Evolutionary conservation across 1,140 invertebrate species (phyloP).

Genomic region (Drosophila kikkawai): DNA sequence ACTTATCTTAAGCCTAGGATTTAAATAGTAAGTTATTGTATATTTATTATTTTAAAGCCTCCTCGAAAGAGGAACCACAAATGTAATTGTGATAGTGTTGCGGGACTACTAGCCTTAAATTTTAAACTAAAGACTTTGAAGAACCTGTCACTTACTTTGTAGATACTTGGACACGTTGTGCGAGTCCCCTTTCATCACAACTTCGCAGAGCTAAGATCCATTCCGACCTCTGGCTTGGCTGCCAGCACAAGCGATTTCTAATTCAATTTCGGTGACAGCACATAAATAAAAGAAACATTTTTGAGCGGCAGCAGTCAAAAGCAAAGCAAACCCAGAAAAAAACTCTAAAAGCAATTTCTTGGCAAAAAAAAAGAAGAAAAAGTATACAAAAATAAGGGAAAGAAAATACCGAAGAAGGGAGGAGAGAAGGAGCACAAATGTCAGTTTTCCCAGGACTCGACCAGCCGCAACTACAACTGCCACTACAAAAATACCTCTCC

Average conservation of each 20-base stretch:
- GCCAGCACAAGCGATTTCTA: slow-evolving; percentile 73
- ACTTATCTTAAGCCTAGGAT: not conserved
- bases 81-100: too few relatives aligned
- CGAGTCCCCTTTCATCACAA: not conserved
- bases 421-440: slow-evolving; percentile 68
- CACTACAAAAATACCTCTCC: slow-evolving; percentile 32
- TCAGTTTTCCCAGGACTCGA: slow-evolving; percentile 75
- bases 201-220: slow-evolving; percentile 23
- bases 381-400: not conserved
- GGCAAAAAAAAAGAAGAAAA: slow-evolving; percentile 40
- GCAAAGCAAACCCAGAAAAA: slow-evolving; percentile 56
- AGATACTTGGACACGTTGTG: not conserved
- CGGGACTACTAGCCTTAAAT: not conserved
- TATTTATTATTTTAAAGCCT: not conserved
- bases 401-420: slow-evolving; percentile 14
- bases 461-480: slow-evolving; percentile 44
- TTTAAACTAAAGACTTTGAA: not conserved
- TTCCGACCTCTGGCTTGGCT: slow-evolving; percentile 9
- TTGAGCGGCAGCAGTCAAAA: slow-evolving; percentile 61
- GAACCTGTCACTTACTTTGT: slow-evolving; percentile 2
- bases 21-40: not conserved
- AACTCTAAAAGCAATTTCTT: slow-evolving; percentile 79
- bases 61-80: not conserved
- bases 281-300: slow-evolving; percentile 82
- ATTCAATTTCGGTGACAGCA: slow-evolving; percentile 81